Percentiles rank a stretch among this genome's conserved stretches.
phyloP scores from a whole-genome alignment of 2,888 invertebrate genomes.

The Malacosoma neustria region DNA sequence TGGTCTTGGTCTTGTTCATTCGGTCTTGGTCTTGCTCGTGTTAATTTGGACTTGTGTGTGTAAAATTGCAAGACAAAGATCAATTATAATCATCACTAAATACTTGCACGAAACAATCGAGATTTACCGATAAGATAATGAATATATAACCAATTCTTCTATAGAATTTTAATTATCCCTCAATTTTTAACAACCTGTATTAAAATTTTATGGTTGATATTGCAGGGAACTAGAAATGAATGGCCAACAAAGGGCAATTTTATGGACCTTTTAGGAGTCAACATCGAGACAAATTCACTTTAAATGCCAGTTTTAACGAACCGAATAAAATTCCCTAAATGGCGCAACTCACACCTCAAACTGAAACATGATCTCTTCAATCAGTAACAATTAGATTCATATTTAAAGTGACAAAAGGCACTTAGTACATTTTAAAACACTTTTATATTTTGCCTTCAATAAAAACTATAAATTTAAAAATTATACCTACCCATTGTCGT shows the following conservation, averaged over 20 bases:
- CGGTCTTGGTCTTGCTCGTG: no score
- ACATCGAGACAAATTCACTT: conserved; percentile 64
- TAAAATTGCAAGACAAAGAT: no score
- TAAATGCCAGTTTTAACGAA: conserved; percentile 46
- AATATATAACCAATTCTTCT: no score
- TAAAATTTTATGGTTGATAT: conserved; percentile 22
- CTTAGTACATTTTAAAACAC: neutral
- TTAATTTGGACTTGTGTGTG: no score
- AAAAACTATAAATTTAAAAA: conserved; percentile 8
- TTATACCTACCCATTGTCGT: conserved; percentile 13
- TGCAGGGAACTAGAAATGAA: conserved; percentile 54
- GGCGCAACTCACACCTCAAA: neutral
- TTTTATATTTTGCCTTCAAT: neutral
- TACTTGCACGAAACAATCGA: no score
- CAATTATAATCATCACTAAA: no score
- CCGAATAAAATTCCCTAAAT: conserved; percentile 18
- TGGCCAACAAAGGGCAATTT: conserved; percentile 49
- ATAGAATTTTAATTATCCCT: conserved; percentile 1
- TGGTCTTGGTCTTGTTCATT: no score
- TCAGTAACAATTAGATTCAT: neutral
- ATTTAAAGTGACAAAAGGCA: neutral
- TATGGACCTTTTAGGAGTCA: conserved; percentile 59
- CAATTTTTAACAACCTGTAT: conserved; percentile 35
- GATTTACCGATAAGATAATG: no score
- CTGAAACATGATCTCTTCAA: neutral